Base-by-base conservation (phyloP, 2,113 vertebrate species). In the Neolamprologus hecqui region DNA sequence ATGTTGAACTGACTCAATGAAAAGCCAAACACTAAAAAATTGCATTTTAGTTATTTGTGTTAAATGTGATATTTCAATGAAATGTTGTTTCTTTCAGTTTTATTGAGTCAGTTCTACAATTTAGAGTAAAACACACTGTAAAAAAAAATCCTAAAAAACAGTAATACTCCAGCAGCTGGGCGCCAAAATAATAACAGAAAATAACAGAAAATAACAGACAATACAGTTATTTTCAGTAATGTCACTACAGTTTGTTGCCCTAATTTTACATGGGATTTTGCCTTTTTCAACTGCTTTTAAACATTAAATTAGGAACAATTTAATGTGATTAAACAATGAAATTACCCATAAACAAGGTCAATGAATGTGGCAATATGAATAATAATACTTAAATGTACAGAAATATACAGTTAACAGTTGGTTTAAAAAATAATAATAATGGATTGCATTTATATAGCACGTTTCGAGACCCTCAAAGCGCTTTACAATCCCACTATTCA, bases 401-500 rank as follows among this genome's bases (percentile, higher is more conserved):
- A 54, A 12, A 54, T 55, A 0, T 23, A 23, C 53, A 55, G n/a
- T 23, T 19, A 19, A 2, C 17, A 51, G 5, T 10, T 51, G 19
- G 49, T 51, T 51, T 51, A 51, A n/a, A 51, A 9, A n/a, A 7
- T 6, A 35, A 35, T 35, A 42, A 42, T 12, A 49, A 49, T 9
- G 19, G 5, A 53, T n/a, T n/a, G 49, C 49, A 53, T 53, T 53
- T 2, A 53, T 53, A 6, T n/a, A 3, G 49, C 3, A 3, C 3
- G 0, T 51, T 51, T 51, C 3, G 2, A 1, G 49, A 1, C 9
- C 9, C 19, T n/a, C 51, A 53, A 10, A 53, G 51, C 19, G 3
- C 3, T 33, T 1, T 1, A 53, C 49, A 53, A 10, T 6, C 0
- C 19, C 49, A 6, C 19, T 53, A 53, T n/a, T n/a, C 19, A 19